These are phyloP conservation scores for Trogon surrucura DNA, from an alignment of 2,113 vertebrate genomes.

Conservation along the genomic window DNA sequence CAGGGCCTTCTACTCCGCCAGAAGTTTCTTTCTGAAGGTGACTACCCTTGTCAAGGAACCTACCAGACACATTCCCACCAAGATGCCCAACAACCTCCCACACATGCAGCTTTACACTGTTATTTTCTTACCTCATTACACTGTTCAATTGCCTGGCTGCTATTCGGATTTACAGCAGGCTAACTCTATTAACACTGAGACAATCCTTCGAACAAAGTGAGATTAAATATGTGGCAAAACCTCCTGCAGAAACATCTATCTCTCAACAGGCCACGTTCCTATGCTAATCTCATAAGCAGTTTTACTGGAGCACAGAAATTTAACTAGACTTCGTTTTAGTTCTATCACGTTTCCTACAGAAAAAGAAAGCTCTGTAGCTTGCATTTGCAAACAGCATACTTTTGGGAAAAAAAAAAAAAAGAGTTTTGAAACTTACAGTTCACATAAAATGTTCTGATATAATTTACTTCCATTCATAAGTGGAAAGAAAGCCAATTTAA, in stretches of 20 bases:
- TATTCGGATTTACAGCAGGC: neutral
- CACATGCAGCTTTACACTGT: neutral
- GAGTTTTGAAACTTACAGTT: neutral
- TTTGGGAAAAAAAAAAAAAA: too few species aligned
- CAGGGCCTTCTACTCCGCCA: neutral
- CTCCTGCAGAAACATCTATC: constrained; percentile 18
- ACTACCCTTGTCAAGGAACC: neutral
- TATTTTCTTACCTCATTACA: neutral
- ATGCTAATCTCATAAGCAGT: constrained; percentile 5
- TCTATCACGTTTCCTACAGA: neutral
- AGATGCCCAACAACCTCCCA: neutral
- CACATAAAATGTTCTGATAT: neutral
- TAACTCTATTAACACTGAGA: neutral
- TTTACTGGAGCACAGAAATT: neutral
- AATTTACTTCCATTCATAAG: neutral
- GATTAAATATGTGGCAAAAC: neutral
- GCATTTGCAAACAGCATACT: neutral
- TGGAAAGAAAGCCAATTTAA: neutral
- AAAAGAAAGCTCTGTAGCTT: neutral
- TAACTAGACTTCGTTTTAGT: constrained; percentile 28
- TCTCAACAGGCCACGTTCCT: neutral
- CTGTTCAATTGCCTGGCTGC: neutral
- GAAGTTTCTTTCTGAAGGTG: neutral
- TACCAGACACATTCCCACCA: neutral
- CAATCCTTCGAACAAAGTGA: constrained; percentile 27